Evolutionary conservation across 2,113 vertebrate species (phyloP).

Genomic region (Psophia crepitans): DNA sequence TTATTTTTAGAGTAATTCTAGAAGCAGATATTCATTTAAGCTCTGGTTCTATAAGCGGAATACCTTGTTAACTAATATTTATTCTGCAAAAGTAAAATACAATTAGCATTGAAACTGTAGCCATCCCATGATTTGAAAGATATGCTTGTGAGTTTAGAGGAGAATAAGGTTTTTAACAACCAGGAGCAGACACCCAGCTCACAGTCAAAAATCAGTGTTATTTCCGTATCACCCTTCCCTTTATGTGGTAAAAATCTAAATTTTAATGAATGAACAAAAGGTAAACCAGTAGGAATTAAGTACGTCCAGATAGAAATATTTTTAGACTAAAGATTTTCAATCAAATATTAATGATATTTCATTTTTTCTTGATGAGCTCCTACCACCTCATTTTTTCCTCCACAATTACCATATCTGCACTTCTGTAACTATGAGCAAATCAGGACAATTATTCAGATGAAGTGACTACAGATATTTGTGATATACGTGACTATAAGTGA

Average conservation of each 20-base stretch:
- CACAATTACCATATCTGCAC: neutral
- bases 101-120: neutral
- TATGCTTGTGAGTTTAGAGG: neutral
- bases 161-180: neutral
- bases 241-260: neutral
- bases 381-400: neutral
- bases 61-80: neutral
- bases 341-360: neutral
- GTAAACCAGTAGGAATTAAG: neutral
- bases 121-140: neutral
- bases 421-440: neutral
- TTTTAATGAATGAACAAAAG: neutral
- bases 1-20: neutral
- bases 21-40: neutral
- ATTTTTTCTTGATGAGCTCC: neutral
- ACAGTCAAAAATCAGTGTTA: neutral
- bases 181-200: neutral
- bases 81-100: neutral
- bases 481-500: no score
- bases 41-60: neutral
- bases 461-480: neutral
- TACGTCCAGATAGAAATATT: neutral
- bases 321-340: neutral
- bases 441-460: neutral
- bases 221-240: neutral